Evolutionary conservation across 2,797 vertebrate genomes (phyloP).

Genomic region (Huso huso): DNA sequence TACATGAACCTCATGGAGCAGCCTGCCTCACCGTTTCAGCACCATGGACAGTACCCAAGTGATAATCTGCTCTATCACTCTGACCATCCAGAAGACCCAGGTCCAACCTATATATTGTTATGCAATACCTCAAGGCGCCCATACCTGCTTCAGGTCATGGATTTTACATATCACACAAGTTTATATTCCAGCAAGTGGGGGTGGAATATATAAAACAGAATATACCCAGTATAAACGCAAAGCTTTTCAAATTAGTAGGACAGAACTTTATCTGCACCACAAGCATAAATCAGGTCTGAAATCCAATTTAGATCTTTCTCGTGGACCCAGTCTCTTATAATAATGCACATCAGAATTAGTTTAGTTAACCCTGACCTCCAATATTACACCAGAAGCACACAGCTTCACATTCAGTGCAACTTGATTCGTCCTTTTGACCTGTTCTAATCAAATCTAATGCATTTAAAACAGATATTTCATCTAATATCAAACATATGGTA

Average conservation of each 20-base stretch:
- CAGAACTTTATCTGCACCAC: slow-evolving; percentile 34
- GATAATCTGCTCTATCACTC: too few relatives aligned
- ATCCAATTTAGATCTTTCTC: slow-evolving; percentile 46
- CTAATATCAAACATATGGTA: slow-evolving; percentile 5
- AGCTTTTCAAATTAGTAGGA: slow-evolving; percentile 30
- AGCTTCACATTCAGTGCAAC: slow-evolving; percentile 5
- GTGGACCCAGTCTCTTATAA: slow-evolving; percentile 44
- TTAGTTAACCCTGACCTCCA: slow-evolving; percentile 3
- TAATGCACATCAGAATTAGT: slow-evolving; percentile 26
- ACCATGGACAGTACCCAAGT: too few relatives aligned
- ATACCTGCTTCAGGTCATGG: too few relatives aligned
- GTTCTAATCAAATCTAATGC: slow-evolving; percentile 6
- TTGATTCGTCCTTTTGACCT: slow-evolving; percentile 10
- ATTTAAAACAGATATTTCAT: slow-evolving; percentile 8
- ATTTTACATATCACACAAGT: too few relatives aligned
- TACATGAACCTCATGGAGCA: too few relatives aligned
- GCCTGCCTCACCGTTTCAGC: too few relatives aligned
- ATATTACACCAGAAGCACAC: slow-evolving; percentile 9
- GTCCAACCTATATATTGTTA: too few relatives aligned
- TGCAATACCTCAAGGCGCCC: too few relatives aligned
- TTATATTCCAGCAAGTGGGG: too few relatives aligned
- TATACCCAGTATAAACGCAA: too few relatives aligned
- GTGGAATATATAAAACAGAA: too few relatives aligned
- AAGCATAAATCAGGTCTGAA: slow-evolving; percentile 31
- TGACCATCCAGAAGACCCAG: too few relatives aligned